Base-by-base conservation (phyloP, 2,888 invertebrate species). In the Magallana nippona region DNA sequence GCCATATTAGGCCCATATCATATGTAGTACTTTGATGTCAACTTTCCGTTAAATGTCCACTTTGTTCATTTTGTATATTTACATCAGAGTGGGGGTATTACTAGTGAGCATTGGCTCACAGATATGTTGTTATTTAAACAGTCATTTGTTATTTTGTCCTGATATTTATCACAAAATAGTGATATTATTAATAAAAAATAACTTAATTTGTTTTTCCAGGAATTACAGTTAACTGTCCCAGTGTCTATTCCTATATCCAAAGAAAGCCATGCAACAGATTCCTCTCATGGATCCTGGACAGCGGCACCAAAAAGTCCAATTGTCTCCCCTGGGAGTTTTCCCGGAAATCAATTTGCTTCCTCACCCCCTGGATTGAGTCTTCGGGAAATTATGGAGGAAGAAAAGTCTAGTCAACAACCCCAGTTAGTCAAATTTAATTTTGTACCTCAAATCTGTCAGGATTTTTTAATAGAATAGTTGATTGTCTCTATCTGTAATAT, bases 361-460 rank as follows among this genome's bases (percentile, higher is more conserved):
- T 60, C 44, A 10, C 58, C 55, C 55, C 82, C 15, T n/a, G 81
- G 84, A 56, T 78, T 85, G 32, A 89, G 89, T 84, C 85, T 90
- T 8, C 81, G 88, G 55, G 90, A 89, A 19, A 90, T 90, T 58
- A 89, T 90, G 89, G 83, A 82, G 55, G 85, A 88, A 78, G 89
- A 89, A 82, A 77, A 78, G 32, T 78, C 44, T 62, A 60, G 55
- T 44, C 83, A 62, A 1, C n/a, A 79, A 56, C n/a, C 44, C 1
- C 15, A 19, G 62, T 81, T 15, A 32, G 71, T 55, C 44, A 44
- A 44, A 8, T 3, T 44, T 8, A 0, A 44, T 44, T 8, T 44
- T 44, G 44, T 44, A 8, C 44, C 5, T 44, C 44, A 44, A 44
- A 44, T 44, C 3, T 44, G 44, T 44, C 44, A 0, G 44, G 8